A percentile compares a stretch with the other conserved stretches of the same genome.
phyloP scores from a whole-genome alignment of 2,888 invertebrate species.

The Hypselothyrea guttata region DNA sequence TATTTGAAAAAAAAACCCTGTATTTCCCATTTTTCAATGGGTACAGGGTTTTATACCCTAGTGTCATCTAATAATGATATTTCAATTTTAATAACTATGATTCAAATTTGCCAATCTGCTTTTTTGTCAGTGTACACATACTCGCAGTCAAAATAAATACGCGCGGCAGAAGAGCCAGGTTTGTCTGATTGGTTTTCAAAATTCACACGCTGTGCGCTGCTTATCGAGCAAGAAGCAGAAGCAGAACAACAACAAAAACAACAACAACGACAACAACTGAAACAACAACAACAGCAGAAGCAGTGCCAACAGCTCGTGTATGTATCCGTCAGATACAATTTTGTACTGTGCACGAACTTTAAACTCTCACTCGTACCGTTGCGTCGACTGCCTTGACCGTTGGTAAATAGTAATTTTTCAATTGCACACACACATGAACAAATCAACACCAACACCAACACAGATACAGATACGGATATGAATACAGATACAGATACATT shows the following conservation, averaged over 20 bases:
- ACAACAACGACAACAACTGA: too few relatives aligned
- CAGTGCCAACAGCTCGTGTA: conserved; percentile 26
- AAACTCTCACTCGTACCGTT: conserved; percentile 50
- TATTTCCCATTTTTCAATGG: too few relatives aligned
- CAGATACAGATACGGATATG: too few relatives aligned
- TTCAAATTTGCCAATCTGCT: too few relatives aligned
- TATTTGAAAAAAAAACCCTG: too few relatives aligned
- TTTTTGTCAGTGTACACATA: too few relatives aligned
- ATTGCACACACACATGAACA: conserved; percentile 38
- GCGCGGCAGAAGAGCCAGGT: conserved; percentile 11
- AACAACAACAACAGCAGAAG: too few relatives aligned
- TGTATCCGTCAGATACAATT: conserved; percentile 59
- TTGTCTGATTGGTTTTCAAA: conserved; percentile 58
- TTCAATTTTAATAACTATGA: too few relatives aligned
- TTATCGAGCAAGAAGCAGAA: too few relatives aligned
- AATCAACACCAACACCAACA: conserved; percentile 8
- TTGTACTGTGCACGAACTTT: conserved; percentile 60
- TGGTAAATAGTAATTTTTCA: conserved; percentile 66
- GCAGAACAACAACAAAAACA: conserved; percentile 14
- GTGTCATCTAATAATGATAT: too few relatives aligned
- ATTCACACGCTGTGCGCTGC: conserved; percentile 63
- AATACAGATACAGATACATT: too few relatives aligned
- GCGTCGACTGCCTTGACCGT: conserved; percentile 38
- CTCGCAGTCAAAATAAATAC: background rate
- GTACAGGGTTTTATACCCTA: too few relatives aligned